Percentiles rank a stretch among this genome's conserved stretches.
Conservation (phyloP, 1,140 invertebrate genomes). For the Oreohelix idahoensis region DNA sequence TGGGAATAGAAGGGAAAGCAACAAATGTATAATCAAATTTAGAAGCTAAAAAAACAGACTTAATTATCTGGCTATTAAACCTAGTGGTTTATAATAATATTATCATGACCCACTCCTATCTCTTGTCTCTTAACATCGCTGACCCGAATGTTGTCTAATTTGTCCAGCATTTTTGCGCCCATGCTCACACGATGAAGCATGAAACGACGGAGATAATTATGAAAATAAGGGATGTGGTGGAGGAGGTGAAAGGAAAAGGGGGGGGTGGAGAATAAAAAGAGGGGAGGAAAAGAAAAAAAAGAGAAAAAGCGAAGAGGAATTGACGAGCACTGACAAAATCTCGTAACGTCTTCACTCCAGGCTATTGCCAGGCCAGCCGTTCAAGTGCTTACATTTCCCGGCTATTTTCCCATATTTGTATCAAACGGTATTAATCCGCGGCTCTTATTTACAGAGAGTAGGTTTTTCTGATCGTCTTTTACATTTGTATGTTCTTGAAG, state of each 20-base stretch:
- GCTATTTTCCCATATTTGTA: no score
- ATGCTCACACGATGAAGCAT: no score
- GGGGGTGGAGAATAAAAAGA: neutral
- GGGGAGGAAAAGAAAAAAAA: neutral
- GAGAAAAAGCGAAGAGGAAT: neutral
- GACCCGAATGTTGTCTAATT: neutral
- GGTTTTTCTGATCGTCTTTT: no score
- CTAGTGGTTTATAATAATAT: neutral
- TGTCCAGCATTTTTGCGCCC: neutral
- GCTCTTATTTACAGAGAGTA: no score
- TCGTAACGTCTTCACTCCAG: neutral
- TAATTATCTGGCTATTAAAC: neutral
- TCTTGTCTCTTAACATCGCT: neutral
- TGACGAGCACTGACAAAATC: neutral
- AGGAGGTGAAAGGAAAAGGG: neutral
- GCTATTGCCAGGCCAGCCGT: neutral
- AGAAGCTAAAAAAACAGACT: neutral
- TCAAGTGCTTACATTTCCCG: neutral
- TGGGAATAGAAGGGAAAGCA: neutral
- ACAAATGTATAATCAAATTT: neutral
- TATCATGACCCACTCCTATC: neutral
- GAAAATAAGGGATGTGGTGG: neutral
- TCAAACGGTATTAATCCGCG: no score
- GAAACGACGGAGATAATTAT: no score
- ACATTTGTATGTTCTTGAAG: no score